Conservation (phyloP, 1,140 invertebrate species). For the Drosophila pachea region DNA sequence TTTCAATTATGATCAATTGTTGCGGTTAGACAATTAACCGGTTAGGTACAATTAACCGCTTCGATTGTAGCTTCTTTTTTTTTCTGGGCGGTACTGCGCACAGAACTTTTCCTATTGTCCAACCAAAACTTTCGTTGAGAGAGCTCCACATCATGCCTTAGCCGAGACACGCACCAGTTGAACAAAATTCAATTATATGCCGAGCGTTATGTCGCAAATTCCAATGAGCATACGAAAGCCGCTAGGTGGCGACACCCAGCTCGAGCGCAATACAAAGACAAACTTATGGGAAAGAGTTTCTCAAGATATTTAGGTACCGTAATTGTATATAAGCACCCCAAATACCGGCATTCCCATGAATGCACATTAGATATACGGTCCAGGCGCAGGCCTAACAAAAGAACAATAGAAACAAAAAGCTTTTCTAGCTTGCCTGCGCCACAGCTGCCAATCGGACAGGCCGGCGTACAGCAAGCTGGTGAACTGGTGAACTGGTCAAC, state of each 20-base stretch:
- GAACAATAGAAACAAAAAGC: slow-evolving; percentile 53
- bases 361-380: slow-evolving; percentile 6
- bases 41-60: too few species aligned
- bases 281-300: not conserved
- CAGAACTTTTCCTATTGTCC: not conserved
- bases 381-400: slow-evolving; percentile 47
- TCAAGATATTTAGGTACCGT: not conserved
- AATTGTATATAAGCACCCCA: slow-evolving; percentile 3
- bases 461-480: not conserved
- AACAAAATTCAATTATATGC: not conserved
- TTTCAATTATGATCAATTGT: too few species aligned
- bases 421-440: slow-evolving; percentile 56
- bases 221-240: not conserved
- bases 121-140: not conserved
- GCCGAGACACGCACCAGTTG: not conserved
- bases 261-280: not conserved
- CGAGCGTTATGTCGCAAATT: not conserved
- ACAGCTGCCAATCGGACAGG: slow-evolving; percentile 26
- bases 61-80: too few species aligned
- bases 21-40: too few species aligned
- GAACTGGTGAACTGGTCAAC: slow-evolving; percentile 8
- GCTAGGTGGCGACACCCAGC: slow-evolving; percentile 1
- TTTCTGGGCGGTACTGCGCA: too few species aligned
- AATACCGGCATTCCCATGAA: not conserved
- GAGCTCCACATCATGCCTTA: not conserved